Conservation (phyloP, 2,113 vertebrate species). For the Pluvialis apricaria region DNA sequence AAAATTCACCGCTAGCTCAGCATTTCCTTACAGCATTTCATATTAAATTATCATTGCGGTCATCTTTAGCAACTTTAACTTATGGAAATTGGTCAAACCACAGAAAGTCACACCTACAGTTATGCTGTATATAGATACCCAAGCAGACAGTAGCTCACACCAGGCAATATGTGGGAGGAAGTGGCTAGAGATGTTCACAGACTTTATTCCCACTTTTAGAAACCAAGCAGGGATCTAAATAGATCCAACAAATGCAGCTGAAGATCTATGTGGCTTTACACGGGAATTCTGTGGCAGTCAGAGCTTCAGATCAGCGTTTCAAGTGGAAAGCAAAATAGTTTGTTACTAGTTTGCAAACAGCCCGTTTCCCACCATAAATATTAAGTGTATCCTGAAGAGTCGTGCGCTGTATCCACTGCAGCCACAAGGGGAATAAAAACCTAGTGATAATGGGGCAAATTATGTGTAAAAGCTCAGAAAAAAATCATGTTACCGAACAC, state of each 20-base stretch:
- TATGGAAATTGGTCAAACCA: constrained; percentile 16
- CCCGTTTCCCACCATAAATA: background rate
- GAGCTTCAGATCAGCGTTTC: background rate
- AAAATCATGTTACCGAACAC: background rate
- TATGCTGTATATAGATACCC: constrained; percentile 32
- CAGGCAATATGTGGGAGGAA: constrained; percentile 4
- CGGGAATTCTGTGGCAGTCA: background rate
- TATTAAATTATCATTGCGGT: background rate
- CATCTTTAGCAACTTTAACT: background rate
- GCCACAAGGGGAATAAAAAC: background rate
- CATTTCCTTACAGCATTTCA: background rate
- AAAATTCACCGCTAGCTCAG: background rate
- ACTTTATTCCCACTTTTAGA: constrained; percentile 26
- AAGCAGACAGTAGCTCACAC: constrained; percentile 28
- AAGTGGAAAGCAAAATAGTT: constrained; percentile 10
- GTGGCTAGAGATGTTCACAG: background rate
- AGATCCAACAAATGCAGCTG: constrained; percentile 14
- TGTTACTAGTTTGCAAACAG: constrained; percentile 4
- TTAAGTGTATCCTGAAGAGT: background rate
- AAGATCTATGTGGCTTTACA: background rate
- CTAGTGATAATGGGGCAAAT: background rate
- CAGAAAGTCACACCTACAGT: constrained; percentile 40
- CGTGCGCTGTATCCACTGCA: background rate
- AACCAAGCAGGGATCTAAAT: constrained; percentile 12
- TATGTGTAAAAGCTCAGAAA: background rate